A percentile compares a stretch with the other conserved stretches of the same genome.
These are phyloP conservation scores for Troglohyphantes excavatus DNA, from an alignment of 2,888 invertebrate genomes.

Conservation along the genomic window DNA sequence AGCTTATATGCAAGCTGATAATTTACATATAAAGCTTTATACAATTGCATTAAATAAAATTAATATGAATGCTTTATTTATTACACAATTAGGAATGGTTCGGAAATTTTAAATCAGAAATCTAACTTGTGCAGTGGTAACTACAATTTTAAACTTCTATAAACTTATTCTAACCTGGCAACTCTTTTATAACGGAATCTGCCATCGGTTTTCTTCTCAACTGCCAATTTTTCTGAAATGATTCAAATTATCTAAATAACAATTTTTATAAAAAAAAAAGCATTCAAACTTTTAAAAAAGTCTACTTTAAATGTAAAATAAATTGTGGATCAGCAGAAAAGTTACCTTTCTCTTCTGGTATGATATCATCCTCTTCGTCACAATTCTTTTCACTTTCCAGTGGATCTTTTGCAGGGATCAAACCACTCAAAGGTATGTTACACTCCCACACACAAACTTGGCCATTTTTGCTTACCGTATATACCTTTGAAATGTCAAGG, in stretches of 20 bases:
- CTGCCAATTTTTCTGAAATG: slow-evolving; percentile 30
- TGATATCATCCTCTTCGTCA: slow-evolving; percentile 81
- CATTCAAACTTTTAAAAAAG: no score
- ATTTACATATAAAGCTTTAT: no score
- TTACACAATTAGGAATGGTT: no score
- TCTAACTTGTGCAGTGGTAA: no score
- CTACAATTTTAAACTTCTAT: background rate
- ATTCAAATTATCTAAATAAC: background rate
- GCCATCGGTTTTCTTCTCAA: slow-evolving; percentile 29
- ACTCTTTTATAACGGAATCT: slow-evolving; percentile 70
- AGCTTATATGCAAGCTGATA: no score
- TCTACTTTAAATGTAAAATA: no score
- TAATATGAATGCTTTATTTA: no score
- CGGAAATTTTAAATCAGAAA: no score
- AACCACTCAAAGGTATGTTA: slow-evolving; percentile 88
- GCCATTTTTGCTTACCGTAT: slow-evolving; percentile 91
- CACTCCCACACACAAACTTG: slow-evolving; percentile 94
- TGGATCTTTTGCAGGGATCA: slow-evolving; percentile 83
- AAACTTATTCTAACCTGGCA: slow-evolving; percentile 42
- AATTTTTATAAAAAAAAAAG: background rate
- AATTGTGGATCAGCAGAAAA: no score
- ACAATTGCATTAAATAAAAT: no score
- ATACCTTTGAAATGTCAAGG: slow-evolving; percentile 82
- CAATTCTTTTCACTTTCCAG: slow-evolving; percentile 80
- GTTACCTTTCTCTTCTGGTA: slow-evolving; percentile 40